Conservation (phyloP, 2,888 invertebrate species). For the Aphidius colemani region DNA sequence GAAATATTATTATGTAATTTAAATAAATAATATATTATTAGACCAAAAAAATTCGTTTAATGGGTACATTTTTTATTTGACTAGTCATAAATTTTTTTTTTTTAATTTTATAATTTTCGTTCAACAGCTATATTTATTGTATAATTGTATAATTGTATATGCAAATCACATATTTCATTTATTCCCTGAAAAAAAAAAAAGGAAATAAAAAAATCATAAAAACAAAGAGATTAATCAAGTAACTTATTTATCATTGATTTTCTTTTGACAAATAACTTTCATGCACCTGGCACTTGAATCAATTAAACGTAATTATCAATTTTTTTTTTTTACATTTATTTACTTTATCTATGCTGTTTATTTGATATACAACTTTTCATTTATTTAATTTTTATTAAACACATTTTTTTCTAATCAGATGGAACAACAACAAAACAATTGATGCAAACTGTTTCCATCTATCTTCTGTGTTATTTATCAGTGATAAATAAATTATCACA, state of each 20-base stretch:
- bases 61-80: too few species aligned
- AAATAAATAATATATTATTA: too few species aligned
- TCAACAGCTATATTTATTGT: too few species aligned
- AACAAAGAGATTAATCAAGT: not conserved
- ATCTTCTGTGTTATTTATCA: too few species aligned
- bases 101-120: too few species aligned
- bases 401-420: not conserved
- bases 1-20: too few species aligned
- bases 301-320: slow-evolving; percentile 26
- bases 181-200: not conserved
- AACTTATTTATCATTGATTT: slow-evolving; percentile 3
- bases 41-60: too few species aligned
- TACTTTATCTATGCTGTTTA: too few species aligned
- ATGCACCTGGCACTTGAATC: slow-evolving; percentile 30
- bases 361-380: not conserved
- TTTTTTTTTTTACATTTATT: slow-evolving; percentile 16
- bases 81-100: too few species aligned
- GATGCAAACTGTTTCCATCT: too few species aligned
- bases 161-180: not conserved
- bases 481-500: too few species aligned
- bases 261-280: slow-evolving; percentile 25
- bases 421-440: not conserved
- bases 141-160: too few species aligned
- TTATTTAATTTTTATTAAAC: slow-evolving; percentile 7
- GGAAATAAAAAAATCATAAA: not conserved